phyloP scores from a whole-genome alignment of 2,888 invertebrate species.

The Xanthostigma xanthostigma region DNA sequence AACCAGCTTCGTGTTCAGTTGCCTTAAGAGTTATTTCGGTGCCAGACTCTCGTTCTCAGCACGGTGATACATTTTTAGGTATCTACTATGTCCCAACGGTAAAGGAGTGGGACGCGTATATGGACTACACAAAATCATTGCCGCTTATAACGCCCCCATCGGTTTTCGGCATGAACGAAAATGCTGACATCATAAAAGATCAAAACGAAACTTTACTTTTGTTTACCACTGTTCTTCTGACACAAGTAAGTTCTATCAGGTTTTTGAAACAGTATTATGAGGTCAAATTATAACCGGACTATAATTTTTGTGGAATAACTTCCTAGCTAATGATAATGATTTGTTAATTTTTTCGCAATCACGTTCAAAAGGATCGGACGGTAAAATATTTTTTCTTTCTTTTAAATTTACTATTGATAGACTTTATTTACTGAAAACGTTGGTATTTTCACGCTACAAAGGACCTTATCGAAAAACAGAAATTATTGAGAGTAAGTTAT shows the following conservation, averaged over 20 bases:
- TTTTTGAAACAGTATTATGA: not conserved
- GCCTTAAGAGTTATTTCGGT: no score
- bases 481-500: not conserved
- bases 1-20: no score
- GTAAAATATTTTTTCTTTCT: not conserved
- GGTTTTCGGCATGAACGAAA: slow-evolving; percentile 85
- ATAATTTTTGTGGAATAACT: no score
- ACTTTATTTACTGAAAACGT: not conserved
- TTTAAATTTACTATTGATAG: not conserved
- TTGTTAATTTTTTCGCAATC: no score
- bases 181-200: slow-evolving; percentile 86
- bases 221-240: slow-evolving; percentile 55
- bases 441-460: not conserved
- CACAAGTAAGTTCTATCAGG: slow-evolving; percentile 43
- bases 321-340: no score
- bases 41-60: no score
- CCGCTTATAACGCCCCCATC: slow-evolving; percentile 67
- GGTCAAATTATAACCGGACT: no score
- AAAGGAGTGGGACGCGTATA: slow-evolving; percentile 55
- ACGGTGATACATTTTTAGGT: slow-evolving; percentile 26
- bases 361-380: not conserved
- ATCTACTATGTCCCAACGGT: slow-evolving; percentile 57
- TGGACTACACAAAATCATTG: slow-evolving; percentile 49
- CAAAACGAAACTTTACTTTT: slow-evolving; percentile 71
- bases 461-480: not conserved